Base-by-base conservation (phyloP, 2,888 invertebrate genomes). In the Chymomyza procnemis region DNA sequence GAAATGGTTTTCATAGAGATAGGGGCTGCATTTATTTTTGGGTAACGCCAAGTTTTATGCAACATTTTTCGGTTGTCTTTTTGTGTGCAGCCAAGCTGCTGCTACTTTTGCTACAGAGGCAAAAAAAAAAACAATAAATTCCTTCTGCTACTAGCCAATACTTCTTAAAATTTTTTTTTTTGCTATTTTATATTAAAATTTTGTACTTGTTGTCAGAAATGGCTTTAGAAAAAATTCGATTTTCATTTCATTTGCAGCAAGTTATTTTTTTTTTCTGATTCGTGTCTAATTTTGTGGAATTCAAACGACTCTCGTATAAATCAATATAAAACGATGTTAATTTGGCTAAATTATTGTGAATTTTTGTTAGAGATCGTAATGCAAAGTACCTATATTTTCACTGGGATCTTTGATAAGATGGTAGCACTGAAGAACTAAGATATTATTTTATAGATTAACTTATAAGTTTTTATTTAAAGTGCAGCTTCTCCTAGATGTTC, bases 171-270 rank as follows among this genome's bases (percentile, higher is more conserved):
- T 22, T 60, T 22, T 19, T 22, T 22, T 60, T 22, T 19, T 22
- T n/a, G 61, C 66, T 83, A 77, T 82, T 78, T 82, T 71, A 71
- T 80, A 83, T 83, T 26, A 26, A 26, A 26, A 26, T 26, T 26
- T 26, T 26, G 26, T 26, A 8, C 26, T 26, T 26, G 26, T 26
- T 71, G n/a, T n/a, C n/a, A n/a, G n/a, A 26, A 26, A 26, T 26
- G n/a, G n/a, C n/a, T 26, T 8, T 26, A 8, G 4, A 26, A 8
- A 26, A 26, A 73, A 76, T 87, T 84, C 87, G 87, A 87, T 84
- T 87, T 80, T 87, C 76, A 78, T 87, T 87, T 80, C 80, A 87
- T 87, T 83, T 85, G 83, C 74, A 72, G 71, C 54, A 58, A 73
- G 65, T 61, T 60, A 67, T 66, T 77, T 72, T 75, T 78, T 68